Percentiles rank a stretch among this genome's conserved stretches.
phyloP scores from a whole-genome alignment of 2,888 invertebrate genomes.

The Spilarctia lutea region DNA sequence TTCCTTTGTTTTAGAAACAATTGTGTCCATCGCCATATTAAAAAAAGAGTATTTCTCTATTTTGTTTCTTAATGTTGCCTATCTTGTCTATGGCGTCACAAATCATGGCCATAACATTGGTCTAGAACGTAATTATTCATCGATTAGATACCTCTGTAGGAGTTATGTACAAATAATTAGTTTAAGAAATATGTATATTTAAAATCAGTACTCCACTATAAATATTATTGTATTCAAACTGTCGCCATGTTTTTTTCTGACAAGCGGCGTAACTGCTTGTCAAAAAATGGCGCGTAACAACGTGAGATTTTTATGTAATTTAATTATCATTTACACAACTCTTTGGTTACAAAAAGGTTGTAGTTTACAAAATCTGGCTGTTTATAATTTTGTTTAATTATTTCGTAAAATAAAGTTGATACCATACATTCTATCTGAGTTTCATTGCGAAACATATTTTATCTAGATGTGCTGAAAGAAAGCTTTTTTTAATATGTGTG shows the following conservation, averaged over 20 bases:
- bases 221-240: conserved; percentile 31
- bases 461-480: too few species aligned
- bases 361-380: conserved; percentile 45
- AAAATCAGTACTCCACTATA: conserved; percentile 51
- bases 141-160: conserved; percentile 33
- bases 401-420: conserved; percentile 57
- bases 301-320: conserved; percentile 11
- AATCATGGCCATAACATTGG: conserved; percentile 19
- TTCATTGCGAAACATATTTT: conserved; percentile 32
- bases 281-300: conserved; percentile 25
- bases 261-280: conserved; percentile 29
- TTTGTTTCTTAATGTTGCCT: neutral
- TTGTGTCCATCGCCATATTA: conserved; percentile 5
- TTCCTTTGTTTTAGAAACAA: neutral
- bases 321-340: conserved; percentile 23
- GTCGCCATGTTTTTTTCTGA: conserved; percentile 23
- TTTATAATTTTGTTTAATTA: conserved; percentile 46
- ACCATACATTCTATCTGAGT: conserved; percentile 40
- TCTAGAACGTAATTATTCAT: conserved; percentile 22
- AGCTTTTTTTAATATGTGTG: too few species aligned
- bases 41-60: neutral
- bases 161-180: conserved; percentile 53
- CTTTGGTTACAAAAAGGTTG: conserved; percentile 35
- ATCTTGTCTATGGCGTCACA: conserved; percentile 10
- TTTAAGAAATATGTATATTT: conserved; percentile 39